A percentile compares a stretch with the other conserved stretches of the same genome.
These are phyloP conservation scores for Prionailurus bengalensis DNA, from an alignment of 2,113 vertebrate species.

Conservation along the genomic window DNA sequence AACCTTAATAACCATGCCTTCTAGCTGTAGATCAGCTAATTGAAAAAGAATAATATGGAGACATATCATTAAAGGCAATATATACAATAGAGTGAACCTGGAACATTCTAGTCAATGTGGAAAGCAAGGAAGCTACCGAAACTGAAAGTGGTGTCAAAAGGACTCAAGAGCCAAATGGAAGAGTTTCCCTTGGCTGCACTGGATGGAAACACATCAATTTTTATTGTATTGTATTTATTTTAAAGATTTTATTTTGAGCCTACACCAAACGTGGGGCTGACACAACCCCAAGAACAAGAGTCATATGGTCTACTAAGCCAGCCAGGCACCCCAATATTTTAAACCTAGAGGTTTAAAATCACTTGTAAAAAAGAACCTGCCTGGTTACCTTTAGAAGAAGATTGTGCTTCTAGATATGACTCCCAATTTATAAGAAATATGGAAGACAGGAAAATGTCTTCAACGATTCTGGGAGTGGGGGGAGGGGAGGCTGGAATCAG, in stretches of 20 bases:
- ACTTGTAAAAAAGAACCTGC: background rate
- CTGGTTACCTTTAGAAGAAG: background rate
- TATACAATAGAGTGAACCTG: background rate
- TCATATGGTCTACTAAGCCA: no score
- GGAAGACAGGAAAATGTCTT: background rate
- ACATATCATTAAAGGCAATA: background rate
- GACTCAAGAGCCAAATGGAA: background rate
- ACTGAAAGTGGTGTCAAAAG: background rate
- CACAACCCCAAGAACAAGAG: no score
- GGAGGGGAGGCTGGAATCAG: background rate
- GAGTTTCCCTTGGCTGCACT: background rate
- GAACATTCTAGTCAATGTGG: background rate
- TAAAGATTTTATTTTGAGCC: no score
- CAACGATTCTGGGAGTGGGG: background rate
- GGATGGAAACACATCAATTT: background rate
- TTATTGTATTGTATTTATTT: no score
- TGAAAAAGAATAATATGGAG: background rate
- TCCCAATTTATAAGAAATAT: background rate
- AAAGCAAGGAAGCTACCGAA: background rate
- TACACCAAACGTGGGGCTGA: no score
- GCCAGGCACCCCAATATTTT: background rate
- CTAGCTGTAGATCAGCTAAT: background rate
- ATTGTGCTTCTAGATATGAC: background rate
- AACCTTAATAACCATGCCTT: background rate
- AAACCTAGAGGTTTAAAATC: background rate